These are phyloP conservation scores for Latrodectus elegans DNA, from an alignment of 2,888 invertebrate species.

Conservation along the genomic window DNA sequence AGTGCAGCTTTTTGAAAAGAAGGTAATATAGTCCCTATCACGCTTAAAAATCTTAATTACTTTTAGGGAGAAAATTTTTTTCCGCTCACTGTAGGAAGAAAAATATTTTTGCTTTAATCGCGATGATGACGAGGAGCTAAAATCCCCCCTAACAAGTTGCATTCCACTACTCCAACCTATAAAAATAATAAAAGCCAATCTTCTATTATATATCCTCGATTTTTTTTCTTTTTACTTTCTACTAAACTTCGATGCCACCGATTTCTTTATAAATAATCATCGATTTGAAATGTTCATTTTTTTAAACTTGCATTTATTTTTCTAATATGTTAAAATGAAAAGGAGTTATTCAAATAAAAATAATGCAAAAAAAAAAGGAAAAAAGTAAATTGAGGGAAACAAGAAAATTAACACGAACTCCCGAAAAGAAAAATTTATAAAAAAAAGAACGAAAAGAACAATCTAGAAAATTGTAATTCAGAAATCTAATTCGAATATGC, in stretches of 20 bases:
- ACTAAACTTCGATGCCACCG: neutral
- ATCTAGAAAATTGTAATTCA: conserved; percentile 43
- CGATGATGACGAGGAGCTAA: no score
- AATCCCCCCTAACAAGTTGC: no score
- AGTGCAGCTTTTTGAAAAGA: conserved; percentile 10
- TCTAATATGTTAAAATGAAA: conserved; percentile 29
- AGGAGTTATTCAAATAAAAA: conserved; percentile 35
- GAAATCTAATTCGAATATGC: conserved; percentile 63
- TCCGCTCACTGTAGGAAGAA: neutral
- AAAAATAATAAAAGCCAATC: no score
- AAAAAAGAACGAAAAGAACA: conserved; percentile 24
- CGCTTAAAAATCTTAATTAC: conserved; percentile 48
- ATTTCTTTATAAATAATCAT: conserved; percentile 52
- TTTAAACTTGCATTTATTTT: conserved; percentile 25
- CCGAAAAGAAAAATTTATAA: conserved; percentile 10
- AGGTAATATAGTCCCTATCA: conserved; percentile 28
- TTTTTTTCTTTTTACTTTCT: no score
- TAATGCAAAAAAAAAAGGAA: neutral
- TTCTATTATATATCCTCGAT: no score
- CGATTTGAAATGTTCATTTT: conserved; percentile 20
- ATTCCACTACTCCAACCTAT: no score
- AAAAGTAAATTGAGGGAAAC: conserved; percentile 16
- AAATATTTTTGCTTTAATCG: no score
- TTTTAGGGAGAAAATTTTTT: conserved; percentile 21
- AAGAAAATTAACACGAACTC: conserved; percentile 17